Conservation (phyloP, 2,113 vertebrate species). For the Hoplias malabaricus region DNA sequence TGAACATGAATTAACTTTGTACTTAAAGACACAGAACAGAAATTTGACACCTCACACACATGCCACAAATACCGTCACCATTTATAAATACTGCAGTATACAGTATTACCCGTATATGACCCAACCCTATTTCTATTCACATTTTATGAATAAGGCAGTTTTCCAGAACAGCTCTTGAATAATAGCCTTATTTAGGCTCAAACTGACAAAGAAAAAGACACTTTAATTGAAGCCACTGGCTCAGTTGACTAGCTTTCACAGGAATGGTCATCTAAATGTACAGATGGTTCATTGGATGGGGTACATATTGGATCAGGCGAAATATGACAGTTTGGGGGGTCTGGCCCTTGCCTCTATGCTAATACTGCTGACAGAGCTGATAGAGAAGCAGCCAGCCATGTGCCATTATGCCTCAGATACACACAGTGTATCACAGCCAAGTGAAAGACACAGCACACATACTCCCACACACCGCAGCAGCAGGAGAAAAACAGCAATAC, state of each 20-base stretch:
- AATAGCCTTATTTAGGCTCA: not conserved
- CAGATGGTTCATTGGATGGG: conserved; percentile 5
- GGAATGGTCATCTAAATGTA: conserved; percentile 1
- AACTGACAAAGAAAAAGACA: conserved; percentile 6
- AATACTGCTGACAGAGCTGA: conserved; percentile 29
- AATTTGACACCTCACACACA: too few relatives aligned
- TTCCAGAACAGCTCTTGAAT: not conserved
- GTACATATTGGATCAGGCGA: not conserved
- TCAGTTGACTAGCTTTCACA: conserved; percentile 19
- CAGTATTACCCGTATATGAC: too few relatives aligned
- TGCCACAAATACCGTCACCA: too few relatives aligned
- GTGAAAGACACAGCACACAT: conserved; percentile 1
- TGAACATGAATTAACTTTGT: too few relatives aligned
- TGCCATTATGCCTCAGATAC: not conserved
- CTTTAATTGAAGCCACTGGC: conserved; percentile 29
- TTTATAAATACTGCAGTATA: too few relatives aligned
- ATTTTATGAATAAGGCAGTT: conserved; percentile 11
- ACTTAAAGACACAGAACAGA: too few relatives aligned
- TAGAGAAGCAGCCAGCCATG: not conserved
- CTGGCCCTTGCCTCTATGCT: not conserved
- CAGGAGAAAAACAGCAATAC: not conserved
- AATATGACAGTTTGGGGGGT: conserved; percentile 26
- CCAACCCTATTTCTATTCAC: too few relatives aligned
- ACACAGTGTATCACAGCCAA: not conserved
- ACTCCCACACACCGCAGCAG: not conserved